A percentile compares a stretch with the other conserved stretches of the same genome.
Evolutionary conservation across 2,797 vertebrate species (phyloP).

Genomic region (Craterocephalus amniculus): DNA sequence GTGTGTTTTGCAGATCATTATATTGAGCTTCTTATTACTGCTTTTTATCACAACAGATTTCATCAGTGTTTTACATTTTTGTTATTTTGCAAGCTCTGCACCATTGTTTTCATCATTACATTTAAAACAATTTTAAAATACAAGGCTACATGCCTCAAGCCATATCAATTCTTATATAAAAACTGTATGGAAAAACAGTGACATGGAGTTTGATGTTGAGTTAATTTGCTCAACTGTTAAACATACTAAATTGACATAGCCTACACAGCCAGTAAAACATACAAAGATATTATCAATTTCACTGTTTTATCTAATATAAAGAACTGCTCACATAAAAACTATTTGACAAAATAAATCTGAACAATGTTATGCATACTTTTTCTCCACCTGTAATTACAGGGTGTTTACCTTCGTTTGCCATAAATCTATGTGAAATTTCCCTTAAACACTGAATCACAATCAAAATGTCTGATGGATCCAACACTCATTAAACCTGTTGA

Average conservation of each 20-base stretch:
- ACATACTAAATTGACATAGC: not conserved
- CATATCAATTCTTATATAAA: not conserved
- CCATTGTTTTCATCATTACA: not conserved
- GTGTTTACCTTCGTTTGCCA: not conserved
- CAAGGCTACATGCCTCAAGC: not conserved
- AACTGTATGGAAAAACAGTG: not conserved
- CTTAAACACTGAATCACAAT: not conserved
- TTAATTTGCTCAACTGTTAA: not conserved
- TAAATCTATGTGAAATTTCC: not conserved
- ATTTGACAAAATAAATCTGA: not conserved
- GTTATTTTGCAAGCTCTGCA: not conserved
- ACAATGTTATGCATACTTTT: not conserved
- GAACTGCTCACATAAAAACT: too few relatives aligned
- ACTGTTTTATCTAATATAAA: not conserved
- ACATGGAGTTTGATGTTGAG: not conserved
- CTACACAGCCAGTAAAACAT: not conserved
- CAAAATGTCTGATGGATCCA: not conserved
- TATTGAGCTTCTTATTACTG: slow-evolving; percentile 1
- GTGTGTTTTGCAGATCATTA: not conserved
- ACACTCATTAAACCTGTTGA: not conserved
- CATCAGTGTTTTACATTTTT: not conserved
- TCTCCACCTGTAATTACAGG: not conserved
- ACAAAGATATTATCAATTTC: not conserved
- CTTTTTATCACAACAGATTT: not conserved
- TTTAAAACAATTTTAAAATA: not conserved